Evolutionary conservation across 1,140 invertebrate species (phyloP).

Genomic region (Dryas iulia): DNA sequence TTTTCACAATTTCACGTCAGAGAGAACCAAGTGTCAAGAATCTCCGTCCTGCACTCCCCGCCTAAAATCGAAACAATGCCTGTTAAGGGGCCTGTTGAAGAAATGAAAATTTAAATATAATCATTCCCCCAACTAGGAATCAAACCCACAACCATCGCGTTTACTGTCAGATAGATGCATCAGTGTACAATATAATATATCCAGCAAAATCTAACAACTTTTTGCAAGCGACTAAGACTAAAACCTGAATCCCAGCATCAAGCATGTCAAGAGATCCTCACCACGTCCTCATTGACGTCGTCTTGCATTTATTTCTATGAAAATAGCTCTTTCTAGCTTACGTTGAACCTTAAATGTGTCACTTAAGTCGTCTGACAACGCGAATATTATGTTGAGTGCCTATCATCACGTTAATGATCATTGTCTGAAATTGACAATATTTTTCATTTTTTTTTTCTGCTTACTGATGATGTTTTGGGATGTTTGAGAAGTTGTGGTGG

Average conservation of each 20-base stretch:
- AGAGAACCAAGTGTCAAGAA: no score
- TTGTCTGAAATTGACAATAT: not conserved
- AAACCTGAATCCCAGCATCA: constrained; percentile 10
- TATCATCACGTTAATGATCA: not conserved
- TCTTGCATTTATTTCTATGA: constrained; percentile 20
- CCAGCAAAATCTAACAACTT: not conserved
- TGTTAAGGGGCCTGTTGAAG: no score
- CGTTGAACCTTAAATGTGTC: constrained; percentile 14
- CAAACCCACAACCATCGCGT: no score
- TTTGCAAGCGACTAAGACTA: constrained; percentile 9
- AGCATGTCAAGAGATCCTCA: constrained; percentile 21
- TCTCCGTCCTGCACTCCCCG: no score
- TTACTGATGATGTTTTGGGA: not conserved
- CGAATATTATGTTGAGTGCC: not conserved
- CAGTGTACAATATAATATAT: not conserved
- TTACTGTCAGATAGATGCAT: no score
- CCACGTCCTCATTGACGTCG: constrained; percentile 10
- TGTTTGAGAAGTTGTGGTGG: no score
- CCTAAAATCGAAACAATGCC: no score
- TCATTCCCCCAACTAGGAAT: no score
- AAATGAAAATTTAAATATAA: no score
- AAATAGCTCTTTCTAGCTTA: constrained; percentile 6
- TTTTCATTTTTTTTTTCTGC: not conserved
- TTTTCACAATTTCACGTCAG: no score
- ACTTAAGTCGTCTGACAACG: constrained; percentile 3